Evolutionary conservation across 2,797 vertebrate species (phyloP).

Genomic region (Ctenochaetus hawaiiensis): DNA sequence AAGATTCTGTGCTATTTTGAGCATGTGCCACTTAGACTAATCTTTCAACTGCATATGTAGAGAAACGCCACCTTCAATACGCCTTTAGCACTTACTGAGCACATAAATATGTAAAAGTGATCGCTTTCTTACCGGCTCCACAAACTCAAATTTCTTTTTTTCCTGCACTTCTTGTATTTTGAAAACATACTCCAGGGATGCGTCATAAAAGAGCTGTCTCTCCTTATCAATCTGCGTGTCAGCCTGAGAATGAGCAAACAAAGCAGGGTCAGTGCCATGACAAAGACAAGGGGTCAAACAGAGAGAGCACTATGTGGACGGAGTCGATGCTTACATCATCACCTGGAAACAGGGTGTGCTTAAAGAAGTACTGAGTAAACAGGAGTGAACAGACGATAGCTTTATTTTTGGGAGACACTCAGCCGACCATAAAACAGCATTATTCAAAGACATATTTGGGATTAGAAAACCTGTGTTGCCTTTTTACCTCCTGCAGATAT

Average conservation of each 20-base stretch:
- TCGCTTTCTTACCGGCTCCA: slow-evolving; percentile 91
- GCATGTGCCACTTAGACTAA: slow-evolving; percentile 6
- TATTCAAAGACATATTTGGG: slow-evolving; percentile 56
- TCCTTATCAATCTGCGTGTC: slow-evolving; percentile 95
- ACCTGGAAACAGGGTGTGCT: slow-evolving; percentile 36
- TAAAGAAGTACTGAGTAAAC: slow-evolving; percentile 37
- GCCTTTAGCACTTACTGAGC: neutral
- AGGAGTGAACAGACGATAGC: slow-evolving; percentile 23
- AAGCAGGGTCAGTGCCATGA: slow-evolving; percentile 37
- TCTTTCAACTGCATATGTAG: slow-evolving; percentile 21
- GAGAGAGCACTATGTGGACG: slow-evolving; percentile 27
- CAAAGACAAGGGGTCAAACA: slow-evolving; percentile 36
- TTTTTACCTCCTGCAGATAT: slow-evolving; percentile 95
- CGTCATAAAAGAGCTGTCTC: slow-evolving; percentile 95
- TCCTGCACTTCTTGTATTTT: slow-evolving; percentile 99
- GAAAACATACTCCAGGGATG: slow-evolving; percentile 98
- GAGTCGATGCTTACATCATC: slow-evolving; percentile 55
- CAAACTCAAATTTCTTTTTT: slow-evolving; percentile 99
- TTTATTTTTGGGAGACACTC: slow-evolving; percentile 41
- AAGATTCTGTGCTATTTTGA: slow-evolving; percentile 12
- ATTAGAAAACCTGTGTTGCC: slow-evolving; percentile 46
- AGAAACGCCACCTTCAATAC: slow-evolving; percentile 17
- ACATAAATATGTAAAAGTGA: slow-evolving; percentile 11
- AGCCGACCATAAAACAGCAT: slow-evolving; percentile 46
- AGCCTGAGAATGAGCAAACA: slow-evolving; percentile 87